Evolutionary conservation across 2,888 invertebrate species (phyloP), one percentile per base, ranked within the genome.

Genomic region (Mongoloraphidia duomilia): DNA sequence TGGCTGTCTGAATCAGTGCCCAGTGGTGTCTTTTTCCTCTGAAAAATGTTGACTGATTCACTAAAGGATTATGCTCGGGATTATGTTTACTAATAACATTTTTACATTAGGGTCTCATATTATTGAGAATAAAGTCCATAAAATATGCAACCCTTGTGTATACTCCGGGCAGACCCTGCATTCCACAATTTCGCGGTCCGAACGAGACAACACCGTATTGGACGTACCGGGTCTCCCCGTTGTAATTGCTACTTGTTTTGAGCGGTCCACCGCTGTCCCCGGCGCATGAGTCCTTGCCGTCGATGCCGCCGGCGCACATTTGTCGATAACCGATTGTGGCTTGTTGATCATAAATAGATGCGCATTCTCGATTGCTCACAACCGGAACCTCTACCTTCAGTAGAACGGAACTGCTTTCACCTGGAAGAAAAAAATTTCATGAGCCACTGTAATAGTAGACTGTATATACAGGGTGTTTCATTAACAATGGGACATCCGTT

Each of bases 231-330:
- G 65, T 52, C 6, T 56, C 71, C 1, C 58, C 58, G 13, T 63
- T 62, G 0, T 26, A 26, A 26, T 26, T 26, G 6, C 5, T 26
- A 26, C 5, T 26, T 6, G 6, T 26, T 6, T 26, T 63, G 6
- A 83, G 68, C 0, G 84, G 83, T 0, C 83, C 83, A 0, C 84
- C 83, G 11, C 80, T 80, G 58, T 83, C 83, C 0, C 82, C 82
- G 0, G 68, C 65, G 56, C 83, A 84, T 1, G 82, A 77, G 59
- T 82, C 82, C 52, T 71, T 71, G 10, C 70, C 69, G 13, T 61
- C 63, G 3, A 65, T 61, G 1, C 81, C 82, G 2, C 82, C 81
- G 0, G 80, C 80, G 58, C 83, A 83, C n/a, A 82, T 58, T 57
- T 79, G 76, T 12, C 62, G 66, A 13, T 57, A 42, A 26, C 57